phyloP scores from a whole-genome alignment of 1,140 invertebrate genomes.

The Saccostrea glomerata region DNA sequence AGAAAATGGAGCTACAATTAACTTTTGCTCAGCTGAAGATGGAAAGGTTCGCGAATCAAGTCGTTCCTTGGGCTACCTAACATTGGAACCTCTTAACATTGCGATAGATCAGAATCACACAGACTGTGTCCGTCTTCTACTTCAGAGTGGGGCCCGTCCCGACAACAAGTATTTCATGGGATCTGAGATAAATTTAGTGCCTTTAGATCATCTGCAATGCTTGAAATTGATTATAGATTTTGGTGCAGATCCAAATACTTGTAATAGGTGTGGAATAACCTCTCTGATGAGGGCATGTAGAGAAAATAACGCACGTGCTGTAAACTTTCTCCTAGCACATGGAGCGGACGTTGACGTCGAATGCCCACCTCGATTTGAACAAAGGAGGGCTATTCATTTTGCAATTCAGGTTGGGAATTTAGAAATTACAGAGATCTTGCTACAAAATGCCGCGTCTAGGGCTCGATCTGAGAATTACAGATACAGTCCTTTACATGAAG shows the following conservation, averaged over 20 bases:
- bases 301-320: conserved; percentile 77
- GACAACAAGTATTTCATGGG: conserved; percentile 88
- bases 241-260: conserved; percentile 91
- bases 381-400: conserved; percentile 89
- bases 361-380: conserved; percentile 72
- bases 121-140: conserved; percentile 83
- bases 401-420: conserved; percentile 88
- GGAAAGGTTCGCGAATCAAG: conserved; percentile 57
- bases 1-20: conserved; percentile 88
- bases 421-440: conserved; percentile 88
- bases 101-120: conserved; percentile 93
- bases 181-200: conserved; percentile 91
- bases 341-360: conserved; percentile 87
- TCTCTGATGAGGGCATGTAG: conserved; percentile 86
- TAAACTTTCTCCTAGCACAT: conserved; percentile 89
- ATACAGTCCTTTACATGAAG: conserved; percentile 90
- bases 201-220: conserved; percentile 86
- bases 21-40: conserved; percentile 81
- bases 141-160: conserved; percentile 85
- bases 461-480: conserved; percentile 84
- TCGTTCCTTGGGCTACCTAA: conserved; percentile 70
- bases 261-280: conserved; percentile 86
- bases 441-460: conserved; percentile 87
- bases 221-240: conserved; percentile 89
- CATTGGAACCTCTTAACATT: conserved; percentile 74